Conservation (phyloP, 2,888 invertebrate genomes). For the Eutolmus rufibarbis region DNA sequence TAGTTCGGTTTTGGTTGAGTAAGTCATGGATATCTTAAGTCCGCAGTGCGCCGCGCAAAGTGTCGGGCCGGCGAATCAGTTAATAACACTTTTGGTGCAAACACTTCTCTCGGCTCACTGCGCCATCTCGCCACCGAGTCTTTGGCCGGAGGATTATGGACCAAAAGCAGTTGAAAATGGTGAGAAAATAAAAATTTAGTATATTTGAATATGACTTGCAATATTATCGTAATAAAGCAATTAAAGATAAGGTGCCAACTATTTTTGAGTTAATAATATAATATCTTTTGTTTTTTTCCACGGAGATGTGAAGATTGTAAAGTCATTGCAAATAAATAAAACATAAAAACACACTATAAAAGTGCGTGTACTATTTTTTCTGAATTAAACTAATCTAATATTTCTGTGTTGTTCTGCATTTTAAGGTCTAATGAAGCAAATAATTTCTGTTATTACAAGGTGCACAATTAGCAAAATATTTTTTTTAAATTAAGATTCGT, state of each 20-base stretch:
- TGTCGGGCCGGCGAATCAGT: constrained; percentile 61
- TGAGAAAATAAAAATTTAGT: constrained; percentile 47
- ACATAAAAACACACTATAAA: not conserved
- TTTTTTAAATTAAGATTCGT: not conserved
- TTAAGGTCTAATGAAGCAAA: not conserved
- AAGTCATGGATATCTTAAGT: constrained; percentile 57
- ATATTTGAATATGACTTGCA: not conserved
- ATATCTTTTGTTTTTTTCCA: not conserved
- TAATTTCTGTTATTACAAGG: not conserved
- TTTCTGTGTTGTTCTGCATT: not conserved
- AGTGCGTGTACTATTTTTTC: not conserved
- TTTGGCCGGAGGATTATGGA: constrained; percentile 67
- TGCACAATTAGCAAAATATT: not conserved
- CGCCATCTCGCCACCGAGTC: constrained; percentile 64
- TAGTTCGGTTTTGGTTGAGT: not conserved
- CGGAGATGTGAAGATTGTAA: not conserved
- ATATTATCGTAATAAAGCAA: not conserved
- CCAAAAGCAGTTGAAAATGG: constrained; percentile 56
- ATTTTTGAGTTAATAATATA: not conserved
- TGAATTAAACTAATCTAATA: not conserved
- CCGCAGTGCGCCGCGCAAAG: constrained; percentile 58
- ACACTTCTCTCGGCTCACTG: constrained; percentile 70
- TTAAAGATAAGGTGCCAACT: not conserved
- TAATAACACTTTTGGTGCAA: constrained; percentile 69
- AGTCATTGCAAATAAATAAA: not conserved